Percentiles rank a stretch among this genome's conserved stretches.
Evolutionary conservation across 2,888 invertebrate genomes (phyloP).

Genomic region (Empis livida): DNA sequence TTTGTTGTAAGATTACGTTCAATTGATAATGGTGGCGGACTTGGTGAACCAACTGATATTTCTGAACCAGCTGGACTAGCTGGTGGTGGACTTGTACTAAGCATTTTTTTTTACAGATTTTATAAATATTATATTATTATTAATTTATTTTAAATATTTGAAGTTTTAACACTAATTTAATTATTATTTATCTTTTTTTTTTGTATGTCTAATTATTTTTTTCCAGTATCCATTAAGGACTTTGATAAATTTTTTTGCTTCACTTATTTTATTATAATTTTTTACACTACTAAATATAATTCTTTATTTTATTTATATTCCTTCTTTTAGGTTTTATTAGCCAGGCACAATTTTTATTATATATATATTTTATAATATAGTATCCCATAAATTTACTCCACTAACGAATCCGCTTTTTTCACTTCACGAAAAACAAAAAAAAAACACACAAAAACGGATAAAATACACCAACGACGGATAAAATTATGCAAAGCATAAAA

Average conservation of each 20-base stretch:
- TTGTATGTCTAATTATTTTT: background rate
- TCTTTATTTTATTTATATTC: too few species aligned
- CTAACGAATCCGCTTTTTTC: background rate
- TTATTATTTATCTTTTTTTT: background rate
- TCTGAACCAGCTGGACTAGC: conserved; percentile 36
- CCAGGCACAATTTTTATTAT: too few species aligned
- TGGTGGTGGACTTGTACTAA: conserved; percentile 32
- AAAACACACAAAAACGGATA: background rate
- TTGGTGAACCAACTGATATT: conserved; percentile 35
- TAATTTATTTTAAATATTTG: background rate
- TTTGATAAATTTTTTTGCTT: background rate
- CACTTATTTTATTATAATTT: background rate
- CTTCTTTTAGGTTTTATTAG: too few species aligned
- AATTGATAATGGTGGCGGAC: conserved; percentile 26
- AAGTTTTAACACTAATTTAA: background rate
- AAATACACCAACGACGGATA: background rate
- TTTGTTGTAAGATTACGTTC: conserved; percentile 6
- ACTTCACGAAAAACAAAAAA: background rate
- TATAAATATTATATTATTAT: background rate
- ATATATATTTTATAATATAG: too few species aligned
- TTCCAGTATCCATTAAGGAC: background rate
- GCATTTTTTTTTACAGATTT: conserved; percentile 23
- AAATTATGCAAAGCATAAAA: background rate
- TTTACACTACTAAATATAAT: background rate
- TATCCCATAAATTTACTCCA: too few species aligned